Conservation (phyloP, 2,113 vertebrate species). For the Deroptyus accipitrinus region DNA sequence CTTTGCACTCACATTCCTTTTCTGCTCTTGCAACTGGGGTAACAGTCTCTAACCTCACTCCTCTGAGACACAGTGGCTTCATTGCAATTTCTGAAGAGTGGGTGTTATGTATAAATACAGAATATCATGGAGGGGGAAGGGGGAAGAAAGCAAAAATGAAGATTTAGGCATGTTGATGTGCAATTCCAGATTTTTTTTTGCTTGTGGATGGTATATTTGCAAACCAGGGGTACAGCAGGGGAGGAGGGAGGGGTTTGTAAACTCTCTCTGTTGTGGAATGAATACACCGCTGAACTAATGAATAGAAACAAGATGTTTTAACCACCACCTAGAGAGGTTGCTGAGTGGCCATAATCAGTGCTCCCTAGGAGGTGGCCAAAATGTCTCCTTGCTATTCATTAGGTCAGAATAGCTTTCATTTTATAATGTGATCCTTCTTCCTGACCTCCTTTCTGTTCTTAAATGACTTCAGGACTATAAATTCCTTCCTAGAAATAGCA, state of each 20-base stretch:
- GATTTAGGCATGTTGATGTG: background rate
- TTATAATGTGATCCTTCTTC: slow-evolving; percentile 66
- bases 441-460: slow-evolving; percentile 60
- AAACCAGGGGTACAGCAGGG: slow-evolving; percentile 20
- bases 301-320: slow-evolving; percentile 70
- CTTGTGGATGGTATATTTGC: background rate
- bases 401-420: slow-evolving; percentile 58
- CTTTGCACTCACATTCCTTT: background rate
- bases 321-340: slow-evolving; percentile 55
- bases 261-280: slow-evolving; percentile 45
- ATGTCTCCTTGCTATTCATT: slow-evolving; percentile 71
- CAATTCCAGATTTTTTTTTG: background rate
- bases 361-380: slow-evolving; percentile 71
- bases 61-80: background rate
- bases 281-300: slow-evolving; percentile 53
- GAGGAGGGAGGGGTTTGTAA: background rate
- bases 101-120: background rate
- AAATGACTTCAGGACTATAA: slow-evolving; percentile 64
- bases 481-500: slow-evolving; percentile 52
- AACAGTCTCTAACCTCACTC: background rate
- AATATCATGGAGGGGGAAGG: background rate
- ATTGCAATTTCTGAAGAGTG: background rate
- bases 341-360: slow-evolving; percentile 59
- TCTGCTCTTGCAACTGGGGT: fast-evolving
- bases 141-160: fast-evolving